Evolutionary conservation across 2,797 vertebrate genomes (phyloP).

Genomic region (Euphonia xanthogaster): DNA sequence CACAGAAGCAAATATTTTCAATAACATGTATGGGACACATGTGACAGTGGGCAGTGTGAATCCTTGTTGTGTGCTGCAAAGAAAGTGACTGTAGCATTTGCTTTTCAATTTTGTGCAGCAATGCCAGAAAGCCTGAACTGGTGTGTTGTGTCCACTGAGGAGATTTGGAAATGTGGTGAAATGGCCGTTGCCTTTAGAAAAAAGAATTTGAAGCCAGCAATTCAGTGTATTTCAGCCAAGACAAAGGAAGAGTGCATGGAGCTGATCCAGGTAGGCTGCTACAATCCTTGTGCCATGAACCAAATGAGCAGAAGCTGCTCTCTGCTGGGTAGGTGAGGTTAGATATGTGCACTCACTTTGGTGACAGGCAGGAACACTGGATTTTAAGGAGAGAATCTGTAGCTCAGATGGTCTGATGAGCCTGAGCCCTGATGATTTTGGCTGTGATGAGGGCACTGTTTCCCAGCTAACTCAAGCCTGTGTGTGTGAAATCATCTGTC

Average conservation of each 20-base stretch:
- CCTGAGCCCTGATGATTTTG: background rate
- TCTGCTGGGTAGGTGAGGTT: background rate
- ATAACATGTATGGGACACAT: background rate
- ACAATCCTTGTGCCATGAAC: background rate
- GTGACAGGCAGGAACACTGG: background rate
- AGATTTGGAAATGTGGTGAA: constrained; percentile 87
- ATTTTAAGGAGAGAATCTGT: background rate
- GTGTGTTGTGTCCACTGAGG: constrained; percentile 86
- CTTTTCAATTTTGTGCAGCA: constrained; percentile 55
- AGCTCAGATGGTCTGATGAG: background rate
- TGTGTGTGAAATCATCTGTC: background rate
- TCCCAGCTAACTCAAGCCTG: background rate
- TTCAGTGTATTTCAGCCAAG: constrained; percentile 83
- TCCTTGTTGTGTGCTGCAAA: background rate
- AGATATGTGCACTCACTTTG: background rate
- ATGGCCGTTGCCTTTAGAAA: constrained; percentile 83
- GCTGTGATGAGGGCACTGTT: background rate
- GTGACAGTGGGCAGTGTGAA: background rate
- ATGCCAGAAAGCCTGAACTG: constrained; percentile 81
- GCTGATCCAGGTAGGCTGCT: constrained; percentile 69
- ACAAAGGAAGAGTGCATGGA: constrained; percentile 85
- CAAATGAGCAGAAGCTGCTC: background rate
- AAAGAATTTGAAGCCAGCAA: constrained; percentile 78
- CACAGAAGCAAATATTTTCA: background rate
- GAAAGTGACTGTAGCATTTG: background rate